phyloP scores from a whole-genome alignment of 2,888 invertebrate species.

The Pyrocoelia pectoralis region DNA sequence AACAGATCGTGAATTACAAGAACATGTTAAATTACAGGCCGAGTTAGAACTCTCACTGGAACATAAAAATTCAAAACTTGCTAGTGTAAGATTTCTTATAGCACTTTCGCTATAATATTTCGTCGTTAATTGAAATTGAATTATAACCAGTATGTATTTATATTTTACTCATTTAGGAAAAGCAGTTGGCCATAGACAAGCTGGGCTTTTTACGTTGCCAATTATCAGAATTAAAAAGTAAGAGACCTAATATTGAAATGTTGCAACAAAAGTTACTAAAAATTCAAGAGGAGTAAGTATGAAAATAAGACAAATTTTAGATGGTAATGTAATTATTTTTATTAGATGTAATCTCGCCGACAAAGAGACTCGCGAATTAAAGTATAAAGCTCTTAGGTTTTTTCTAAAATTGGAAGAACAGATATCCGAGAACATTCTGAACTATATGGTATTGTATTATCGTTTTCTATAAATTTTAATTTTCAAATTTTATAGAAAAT shows the following conservation, averaged over 20 bases:
- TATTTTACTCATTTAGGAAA: slow-evolving; percentile 1
- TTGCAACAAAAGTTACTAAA: background rate
- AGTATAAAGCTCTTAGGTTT: background rate
- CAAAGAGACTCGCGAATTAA: background rate
- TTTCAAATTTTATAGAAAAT: too few relatives aligned
- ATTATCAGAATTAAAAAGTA: background rate
- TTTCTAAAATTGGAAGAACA: background rate
- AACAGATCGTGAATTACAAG: background rate
- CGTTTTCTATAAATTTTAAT: too few relatives aligned
- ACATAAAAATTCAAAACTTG: slow-evolving; percentile 6
- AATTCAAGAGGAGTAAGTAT: background rate
- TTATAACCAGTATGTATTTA: background rate
- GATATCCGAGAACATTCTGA: background rate
- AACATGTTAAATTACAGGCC: background rate
- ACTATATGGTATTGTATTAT: background rate
- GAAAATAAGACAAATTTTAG: background rate
- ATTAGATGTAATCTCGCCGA: background rate
- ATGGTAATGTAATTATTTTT: background rate
- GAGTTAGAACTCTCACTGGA: background rate
- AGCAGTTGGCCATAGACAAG: background rate
- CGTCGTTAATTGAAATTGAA: background rate
- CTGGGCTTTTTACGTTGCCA: background rate
- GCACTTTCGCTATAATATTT: too few relatives aligned
- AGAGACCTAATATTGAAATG: background rate
- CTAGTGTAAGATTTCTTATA: background rate